Evolutionary conservation across 2,113 vertebrate species (phyloP), one percentile per base, ranked within the genome.

Genomic region (Tinamus guttatus): DNA sequence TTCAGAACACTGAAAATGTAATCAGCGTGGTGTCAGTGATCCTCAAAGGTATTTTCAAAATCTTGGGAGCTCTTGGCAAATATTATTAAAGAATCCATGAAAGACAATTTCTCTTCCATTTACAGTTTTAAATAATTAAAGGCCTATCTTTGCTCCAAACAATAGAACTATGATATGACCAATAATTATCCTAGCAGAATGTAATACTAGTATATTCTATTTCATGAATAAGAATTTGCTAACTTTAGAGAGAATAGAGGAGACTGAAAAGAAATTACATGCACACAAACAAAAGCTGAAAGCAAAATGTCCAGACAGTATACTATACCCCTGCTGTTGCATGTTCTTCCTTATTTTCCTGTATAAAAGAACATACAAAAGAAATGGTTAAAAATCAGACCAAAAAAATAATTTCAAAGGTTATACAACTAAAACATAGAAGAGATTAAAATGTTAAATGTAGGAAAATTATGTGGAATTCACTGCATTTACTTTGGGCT

Each of bases 291-390:
- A 82, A 88, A 78, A 85, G 12, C n/a, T 28, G 38, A 52, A 69
- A 51, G 38, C 14, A 90, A 85, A 92, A 74, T 52, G 20, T 70
- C 41, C 45, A 45, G 51, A 28, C 11, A 49, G 51, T 84, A 69
- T 90, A 95, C 89, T 79, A 28, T 94, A 96, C 94, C 95, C 24
- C 95, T 95, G 90, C 32, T 79, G n/a, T 86, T 80, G 45, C 68
- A 28, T 92, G 54, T 22, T 94, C 96, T 95, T 94, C 94, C 41
- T 92, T 58, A 38, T 9, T 69, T 87, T 95, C 95, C 96, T 97
- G 43, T 5, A 47, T 12, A 38, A 81, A 34, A 89, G 51, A 64
- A 69, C 9, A 89, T 9, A 59, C 4, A 81, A 92, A 94, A 90
- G 6, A n/a, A 74, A 62, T 12, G 18, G 63, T 94, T 25, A 83